Percentiles rank a stretch among this genome's conserved stretches.
Evolutionary conservation across 2,797 vertebrate genomes (phyloP).

Genomic region (Denticeps clupeoides): DNA sequence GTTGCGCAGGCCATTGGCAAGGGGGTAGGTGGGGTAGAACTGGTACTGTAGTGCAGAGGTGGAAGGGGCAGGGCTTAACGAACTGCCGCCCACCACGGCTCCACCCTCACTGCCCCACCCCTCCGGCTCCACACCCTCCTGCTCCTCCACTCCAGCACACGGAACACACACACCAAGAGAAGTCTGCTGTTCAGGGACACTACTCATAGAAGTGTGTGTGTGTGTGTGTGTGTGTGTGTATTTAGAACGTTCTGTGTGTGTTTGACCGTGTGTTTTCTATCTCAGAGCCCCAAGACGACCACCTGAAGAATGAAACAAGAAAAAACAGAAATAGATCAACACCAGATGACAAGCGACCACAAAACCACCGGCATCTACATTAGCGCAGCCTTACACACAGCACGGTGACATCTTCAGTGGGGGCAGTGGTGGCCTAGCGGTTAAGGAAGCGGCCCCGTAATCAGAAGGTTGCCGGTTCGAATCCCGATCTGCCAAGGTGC

Average conservation of each 20-base stretch:
- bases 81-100: conserved; percentile 42
- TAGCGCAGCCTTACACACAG: no score
- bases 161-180: conserved; percentile 77
- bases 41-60: conserved; percentile 61
- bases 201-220: conserved; percentile 58
- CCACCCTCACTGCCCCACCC: conserved; percentile 53
- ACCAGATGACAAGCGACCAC: no score
- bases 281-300: no score
- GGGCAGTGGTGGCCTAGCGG: no score
- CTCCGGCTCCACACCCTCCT: conserved; percentile 46
- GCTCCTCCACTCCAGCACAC: conserved; percentile 60
- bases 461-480: no score
- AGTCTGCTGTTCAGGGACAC: conserved; percentile 77
- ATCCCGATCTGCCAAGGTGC: no score
- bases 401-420: no score
- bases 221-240: conserved; percentile 10
- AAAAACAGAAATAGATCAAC: background rate
- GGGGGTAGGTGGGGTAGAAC: conserved; percentile 70
- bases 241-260: background rate
- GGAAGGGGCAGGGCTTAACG: conserved; percentile 22
- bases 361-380: no score
- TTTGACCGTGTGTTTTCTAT: no score
- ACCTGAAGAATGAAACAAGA: conserved; percentile 12
- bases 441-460: no score
- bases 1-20: conserved; percentile 84